Evolutionary conservation across 1,140 invertebrate species (phyloP), one percentile per base, ranked within the genome.

Genomic region (Ips nitidus): DNA sequence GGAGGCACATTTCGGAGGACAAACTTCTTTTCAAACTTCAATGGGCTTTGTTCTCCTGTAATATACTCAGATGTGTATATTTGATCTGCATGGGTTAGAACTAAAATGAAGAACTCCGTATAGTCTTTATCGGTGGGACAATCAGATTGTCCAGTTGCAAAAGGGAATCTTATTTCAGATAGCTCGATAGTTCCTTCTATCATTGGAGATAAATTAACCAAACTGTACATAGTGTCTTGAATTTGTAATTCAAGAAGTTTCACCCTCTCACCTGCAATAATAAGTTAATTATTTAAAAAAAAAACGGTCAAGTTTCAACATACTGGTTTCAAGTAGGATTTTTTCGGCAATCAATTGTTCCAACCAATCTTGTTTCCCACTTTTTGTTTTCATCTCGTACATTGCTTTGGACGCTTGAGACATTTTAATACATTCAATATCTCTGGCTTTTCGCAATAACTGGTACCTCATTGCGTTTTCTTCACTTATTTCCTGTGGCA

Each of bases 341-440:
- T 36, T 68, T 65, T 73, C 64, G n/a, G 72, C 69, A 6, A 73
- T 41, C 40, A 71, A 42, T 38, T 52, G 36, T 5, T 70, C 65
- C 5, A 55, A 36, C 61, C 68, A 73, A 40, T 64, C 59, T 6
- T 52, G 68, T 2, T 63, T 63, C 1, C 36, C n/a, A 6, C 39
- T 64, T 2, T 66, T 56, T 2, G 8, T 50, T 59, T 47, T 66
- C 6, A 73, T 73, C 40, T 60, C 22, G 47, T 47, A 39, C 22
- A 73, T 41, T 2, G 61, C 63, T 43, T 67, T 73, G 2, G 71
- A 70, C 1, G 68, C 71, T 40, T 73, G 60, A 1, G 57, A 50
- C 71, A 73, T 73, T 41, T 55, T 62, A 7, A 66, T 41, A 47
- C 71, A 73, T 41, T 72, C 61, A 22, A 69, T 57, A 47, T 72